phyloP scores from a whole-genome alignment of 2,888 invertebrate species.

The Drosophila maculinotata region DNA sequence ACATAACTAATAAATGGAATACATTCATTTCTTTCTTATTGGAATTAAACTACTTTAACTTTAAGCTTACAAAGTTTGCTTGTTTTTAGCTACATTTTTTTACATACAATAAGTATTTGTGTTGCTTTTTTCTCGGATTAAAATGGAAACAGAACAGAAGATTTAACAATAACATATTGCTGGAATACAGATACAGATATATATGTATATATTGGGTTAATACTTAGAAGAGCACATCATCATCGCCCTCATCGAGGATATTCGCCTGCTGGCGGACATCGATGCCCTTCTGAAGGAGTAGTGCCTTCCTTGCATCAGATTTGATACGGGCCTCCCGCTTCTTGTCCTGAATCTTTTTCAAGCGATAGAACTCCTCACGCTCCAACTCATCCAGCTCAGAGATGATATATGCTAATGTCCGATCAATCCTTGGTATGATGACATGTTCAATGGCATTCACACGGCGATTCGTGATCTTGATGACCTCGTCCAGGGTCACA shows the following conservation, averaged over 20 bases:
- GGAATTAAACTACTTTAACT: constrained; percentile 70
- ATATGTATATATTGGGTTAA: constrained; percentile 48
- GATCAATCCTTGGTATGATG: constrained; percentile 98
- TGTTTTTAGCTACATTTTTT: constrained; percentile 46
- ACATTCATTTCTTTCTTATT: constrained; percentile 76
- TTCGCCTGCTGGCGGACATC: constrained; percentile 85
- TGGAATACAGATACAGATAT: constrained; percentile 66
- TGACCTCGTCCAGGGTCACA: constrained; percentile 99
- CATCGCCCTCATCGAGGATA: constrained; percentile 94
- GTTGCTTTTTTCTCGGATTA: constrained; percentile 44
- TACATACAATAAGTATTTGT: constrained; percentile 59
- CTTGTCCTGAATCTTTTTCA: constrained; percentile 97
- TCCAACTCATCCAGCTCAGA: constrained; percentile 99
- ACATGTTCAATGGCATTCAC: constrained; percentile 99
- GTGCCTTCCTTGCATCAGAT: constrained; percentile 86
- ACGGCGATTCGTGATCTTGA: constrained; percentile 99
- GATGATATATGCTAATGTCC: constrained; percentile 97
- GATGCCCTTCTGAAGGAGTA: constrained; percentile 85
- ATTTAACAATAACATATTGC: constrained; percentile 74
- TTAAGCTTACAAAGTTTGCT: constrained; percentile 50
- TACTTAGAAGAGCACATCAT: constrained; percentile 93
- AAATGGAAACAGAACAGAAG: constrained; percentile 72
- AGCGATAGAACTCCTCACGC: constrained; percentile 98
- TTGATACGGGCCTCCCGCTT: constrained; percentile 92
- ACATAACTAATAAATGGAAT: constrained; percentile 76